Conservation (phyloP, 2,888 invertebrate genomes). For the Drosophila multiciliata region DNA sequence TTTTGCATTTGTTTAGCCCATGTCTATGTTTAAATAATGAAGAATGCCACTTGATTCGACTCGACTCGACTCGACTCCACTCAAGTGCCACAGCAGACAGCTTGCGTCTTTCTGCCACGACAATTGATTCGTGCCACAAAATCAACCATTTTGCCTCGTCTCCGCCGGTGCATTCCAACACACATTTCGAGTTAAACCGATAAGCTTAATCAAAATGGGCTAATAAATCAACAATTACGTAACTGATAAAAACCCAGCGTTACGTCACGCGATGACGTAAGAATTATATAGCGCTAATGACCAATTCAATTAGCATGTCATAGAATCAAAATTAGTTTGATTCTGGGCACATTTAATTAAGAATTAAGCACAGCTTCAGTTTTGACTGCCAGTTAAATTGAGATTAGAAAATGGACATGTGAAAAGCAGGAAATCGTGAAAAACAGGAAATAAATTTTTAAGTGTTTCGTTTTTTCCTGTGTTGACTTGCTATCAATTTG, state of each 20-base stretch:
- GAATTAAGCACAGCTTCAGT: background rate
- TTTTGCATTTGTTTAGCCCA: background rate
- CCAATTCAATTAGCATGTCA: background rate
- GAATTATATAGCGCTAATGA: background rate
- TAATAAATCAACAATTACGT: constrained; percentile 3
- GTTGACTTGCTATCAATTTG: constrained; percentile 1
- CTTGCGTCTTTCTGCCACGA: background rate
- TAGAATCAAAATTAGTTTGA: constrained; percentile 9
- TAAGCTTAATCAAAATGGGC: constrained; percentile 4
- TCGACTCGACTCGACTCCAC: background rate
- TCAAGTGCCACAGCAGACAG: constrained; percentile 11
- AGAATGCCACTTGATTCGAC: background rate
- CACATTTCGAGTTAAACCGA: background rate
- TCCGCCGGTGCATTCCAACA: background rate
- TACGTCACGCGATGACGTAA: constrained; percentile 18
- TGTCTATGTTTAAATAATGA: constrained; percentile 38
- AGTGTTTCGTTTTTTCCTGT: background rate
- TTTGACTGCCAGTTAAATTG: background rate
- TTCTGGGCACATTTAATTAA: background rate
- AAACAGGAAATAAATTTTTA: constrained; percentile 1
- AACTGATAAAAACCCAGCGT: constrained; percentile 6
- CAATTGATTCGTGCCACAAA: background rate
- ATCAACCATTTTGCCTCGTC: background rate
- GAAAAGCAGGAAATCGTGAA: background rate
- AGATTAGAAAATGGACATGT: background rate